Conservation (phyloP, 2,888 invertebrate genomes). For the Omphaloscelis lunosa region DNA sequence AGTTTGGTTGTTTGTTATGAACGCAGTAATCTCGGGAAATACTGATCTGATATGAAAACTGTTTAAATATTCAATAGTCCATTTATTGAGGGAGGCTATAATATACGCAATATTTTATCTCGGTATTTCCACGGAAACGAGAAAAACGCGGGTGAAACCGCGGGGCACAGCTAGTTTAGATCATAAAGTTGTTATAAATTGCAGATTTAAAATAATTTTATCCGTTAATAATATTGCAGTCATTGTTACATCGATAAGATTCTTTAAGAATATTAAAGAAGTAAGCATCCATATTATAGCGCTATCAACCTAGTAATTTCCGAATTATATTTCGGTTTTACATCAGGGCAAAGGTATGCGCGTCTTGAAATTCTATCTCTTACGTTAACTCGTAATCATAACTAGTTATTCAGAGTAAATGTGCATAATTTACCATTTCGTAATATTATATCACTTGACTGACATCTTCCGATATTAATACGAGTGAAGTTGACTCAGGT, state of each 20-base stretch:
- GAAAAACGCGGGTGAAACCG: no score
- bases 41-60: no score
- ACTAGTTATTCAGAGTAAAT: constrained; percentile 36
- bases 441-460: constrained; percentile 62
- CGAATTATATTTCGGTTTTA: constrained; percentile 11
- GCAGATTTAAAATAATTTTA: constrained; percentile 24
- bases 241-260: constrained; percentile 12
- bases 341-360: not conserved
- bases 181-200: not conserved
- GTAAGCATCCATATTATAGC: constrained; percentile 18
- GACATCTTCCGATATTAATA: constrained; percentile 66
- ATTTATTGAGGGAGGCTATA: no score
- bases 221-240: constrained; percentile 25
- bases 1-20: no score
- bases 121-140: no score
- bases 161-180: no score
- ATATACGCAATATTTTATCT: no score
- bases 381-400: constrained; percentile 23
- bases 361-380: constrained; percentile 35
- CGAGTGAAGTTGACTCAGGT: constrained; percentile 61
- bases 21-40: no score
- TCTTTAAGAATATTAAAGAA: constrained; percentile 33
- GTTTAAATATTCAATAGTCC: no score
- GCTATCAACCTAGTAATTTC: constrained; percentile 18
- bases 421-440: constrained; percentile 49